These are phyloP conservation scores for Sceloporus undulatus DNA, from an alignment of 2,113 vertebrate genomes.

Conservation along the genomic window DNA sequence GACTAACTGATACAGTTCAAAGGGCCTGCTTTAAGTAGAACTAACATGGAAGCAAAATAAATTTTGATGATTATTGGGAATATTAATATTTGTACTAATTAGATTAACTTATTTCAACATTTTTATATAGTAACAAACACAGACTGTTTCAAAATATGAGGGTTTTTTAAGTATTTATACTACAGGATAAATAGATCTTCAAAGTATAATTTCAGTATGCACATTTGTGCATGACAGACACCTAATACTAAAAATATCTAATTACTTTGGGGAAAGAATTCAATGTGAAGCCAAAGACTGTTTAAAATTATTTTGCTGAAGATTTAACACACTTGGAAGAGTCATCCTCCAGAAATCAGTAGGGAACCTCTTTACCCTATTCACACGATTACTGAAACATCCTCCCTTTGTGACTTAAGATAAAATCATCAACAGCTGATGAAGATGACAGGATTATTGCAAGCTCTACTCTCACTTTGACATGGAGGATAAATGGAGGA, in stretches of 20 bases:
- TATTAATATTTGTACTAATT: too few species aligned
- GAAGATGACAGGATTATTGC: not conserved
- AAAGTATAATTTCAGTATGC: not conserved
- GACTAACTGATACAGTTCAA: too few species aligned
- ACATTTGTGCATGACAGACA: constrained; percentile 25
- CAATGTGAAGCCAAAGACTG: not conserved
- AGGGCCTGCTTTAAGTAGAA: too few species aligned
- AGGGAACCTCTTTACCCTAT: not conserved
- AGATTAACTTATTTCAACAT: too few species aligned
- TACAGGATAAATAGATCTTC: too few species aligned
- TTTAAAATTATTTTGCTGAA: not conserved
- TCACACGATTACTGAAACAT: not conserved
- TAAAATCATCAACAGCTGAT: not conserved
- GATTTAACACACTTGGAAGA: constrained; percentile 15
- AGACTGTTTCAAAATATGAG: too few species aligned
- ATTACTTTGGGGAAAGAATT: not conserved
- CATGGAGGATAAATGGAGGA: not conserved
- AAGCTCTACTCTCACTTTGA: not conserved
- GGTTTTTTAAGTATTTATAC: too few species aligned
- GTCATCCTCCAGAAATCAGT: not conserved
- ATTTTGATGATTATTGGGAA: too few species aligned
- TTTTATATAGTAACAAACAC: too few species aligned
- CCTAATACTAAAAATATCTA: not conserved
- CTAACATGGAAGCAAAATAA: too few species aligned
- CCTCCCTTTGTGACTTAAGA: not conserved